Base-by-base conservation (phyloP, 2,797 vertebrate genomes). In the Phrynocephalus guinanensis region DNA sequence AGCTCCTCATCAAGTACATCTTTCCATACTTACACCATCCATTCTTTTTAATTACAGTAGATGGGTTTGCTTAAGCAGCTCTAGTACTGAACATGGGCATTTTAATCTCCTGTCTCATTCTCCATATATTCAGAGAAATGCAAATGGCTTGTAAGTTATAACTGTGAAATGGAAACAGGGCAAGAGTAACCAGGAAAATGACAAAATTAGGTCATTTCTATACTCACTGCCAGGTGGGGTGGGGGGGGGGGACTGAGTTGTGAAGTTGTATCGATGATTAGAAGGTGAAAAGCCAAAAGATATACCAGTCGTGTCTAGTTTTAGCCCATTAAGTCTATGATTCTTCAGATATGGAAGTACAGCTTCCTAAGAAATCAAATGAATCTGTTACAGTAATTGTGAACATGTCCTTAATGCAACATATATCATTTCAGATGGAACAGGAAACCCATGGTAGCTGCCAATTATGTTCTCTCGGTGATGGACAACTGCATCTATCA, bases 21-120 rank as follows among this genome's bases (percentile, higher is more conserved):
- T 52, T 75, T 68, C 22, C 7, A 80, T 38, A 4, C 16, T 85
- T 71, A 44, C 60, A 80, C 20, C 38, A 68, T 38, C 44, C 70
- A 67, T 18, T 87, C 28, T 66, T 44, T 70, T 70, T 78, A 50
- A 80, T 75, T 52, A 52, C 24, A 85, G 56, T 38, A 75, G 79
- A 73, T 84, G 22, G 33, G 73, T 80, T 75, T 63, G 28, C 33
- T 73, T 20, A 72, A 72, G 73, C 73, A 20, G 66, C 52, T 38
- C n/a, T 84, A 66, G 82, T 20, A 52, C 79, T 80, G 79, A 28
- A 83, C 18, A 18, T 56, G 30, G 33, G 3, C 76, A 79, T 84
- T 88, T 44, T 48, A 82, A 87, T 87, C 88, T 28, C 81, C 90
- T 89, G 93, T 87, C 71, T 90, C 90, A 94, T 89, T 60, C 68